Evolutionary conservation across 2,113 vertebrate species (phyloP), one percentile per base, ranked within the genome.

Genomic region (Onychostruthus taczanowskii): DNA sequence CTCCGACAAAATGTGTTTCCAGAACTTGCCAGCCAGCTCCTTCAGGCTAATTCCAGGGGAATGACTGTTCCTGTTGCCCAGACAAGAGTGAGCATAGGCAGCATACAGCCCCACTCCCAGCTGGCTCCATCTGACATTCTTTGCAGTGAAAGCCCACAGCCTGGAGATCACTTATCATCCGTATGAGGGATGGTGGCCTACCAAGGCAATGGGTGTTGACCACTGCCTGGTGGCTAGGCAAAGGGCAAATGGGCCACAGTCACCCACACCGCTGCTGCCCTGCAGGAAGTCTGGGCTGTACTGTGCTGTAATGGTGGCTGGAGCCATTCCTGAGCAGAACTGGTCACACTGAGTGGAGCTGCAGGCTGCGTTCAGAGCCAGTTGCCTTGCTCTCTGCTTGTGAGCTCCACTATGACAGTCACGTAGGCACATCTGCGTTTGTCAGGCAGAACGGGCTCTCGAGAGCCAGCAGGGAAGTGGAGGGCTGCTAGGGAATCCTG

Each of bases 371-470:
- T 22, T 56, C 5, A 13, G 64, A 89, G 44, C 33, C 69, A 83
- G 77, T 24, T 76, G 56, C 67, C 47, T 9, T 9, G 16, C 56
- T 82, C 35, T 27, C 11, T 0, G 0, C 23, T 33, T 53, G 30
- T 5, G 47, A 73, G 39, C 76, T 55, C 24, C 0, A 0, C 31
- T 15, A 13, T 0, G 0, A 68, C 2, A 3, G 63, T 87, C 84
- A 39, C 4, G 1, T 47, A 63, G 64, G 39, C 77, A 70, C 1
- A 4, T 59, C 61, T 0, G 0, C 0, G 0, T 31, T 59, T 43
- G 72, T 50, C 76, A 70, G 23, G 19, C 63, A 83, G 56, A 82
- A 31, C 0, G 0, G 41, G 13, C 30, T 70, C 52, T 46, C 0
- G 0, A 46, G 79, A 89, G 77, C 24, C 43, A 76, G 52, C 27